These are phyloP conservation scores for Apomyelois bistriatella DNA, from an alignment of 2,888 invertebrate genomes.

Conservation along the genomic window DNA sequence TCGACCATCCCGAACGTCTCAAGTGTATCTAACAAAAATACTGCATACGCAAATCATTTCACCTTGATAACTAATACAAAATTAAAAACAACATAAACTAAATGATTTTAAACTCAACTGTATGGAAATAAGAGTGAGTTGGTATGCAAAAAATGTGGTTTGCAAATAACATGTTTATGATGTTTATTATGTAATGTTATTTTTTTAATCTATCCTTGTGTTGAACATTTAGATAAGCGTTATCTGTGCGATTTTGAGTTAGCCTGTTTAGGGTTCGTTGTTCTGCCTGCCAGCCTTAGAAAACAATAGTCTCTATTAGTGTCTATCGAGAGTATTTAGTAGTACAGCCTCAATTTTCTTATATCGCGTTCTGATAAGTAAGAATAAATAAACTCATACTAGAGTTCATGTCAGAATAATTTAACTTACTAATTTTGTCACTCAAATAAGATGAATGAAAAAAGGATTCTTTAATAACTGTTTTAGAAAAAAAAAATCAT, in stretches of 20 bases:
- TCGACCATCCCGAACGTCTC: not conserved
- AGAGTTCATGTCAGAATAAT: no score
- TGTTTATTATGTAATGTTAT: not conserved
- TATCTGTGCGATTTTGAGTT: not conserved
- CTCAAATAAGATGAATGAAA: no score
- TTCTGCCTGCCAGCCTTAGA: no score
- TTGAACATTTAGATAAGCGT: not conserved
- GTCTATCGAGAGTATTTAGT: no score
- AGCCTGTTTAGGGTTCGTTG: no score
- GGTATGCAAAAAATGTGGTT: not conserved
- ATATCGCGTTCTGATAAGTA: no score
- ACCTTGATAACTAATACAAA: not conserved
- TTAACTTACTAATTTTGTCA: no score
- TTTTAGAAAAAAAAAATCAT: no score
- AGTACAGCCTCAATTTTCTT: no score
- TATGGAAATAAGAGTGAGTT: not conserved
- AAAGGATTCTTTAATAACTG: no score
- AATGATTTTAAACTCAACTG: not conserved
- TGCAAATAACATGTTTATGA: not conserved
- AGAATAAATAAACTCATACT: no score
- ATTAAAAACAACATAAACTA: not conserved
- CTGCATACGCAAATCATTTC: constrained; percentile 9
- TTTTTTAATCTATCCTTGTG: not conserved
- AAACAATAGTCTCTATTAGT: no score
- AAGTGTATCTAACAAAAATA: constrained; percentile 1